Evolutionary conservation across 2,113 vertebrate genomes (phyloP), one percentile per base, ranked within the genome.

Genomic region (Acanthochromis polyacanthus): DNA sequence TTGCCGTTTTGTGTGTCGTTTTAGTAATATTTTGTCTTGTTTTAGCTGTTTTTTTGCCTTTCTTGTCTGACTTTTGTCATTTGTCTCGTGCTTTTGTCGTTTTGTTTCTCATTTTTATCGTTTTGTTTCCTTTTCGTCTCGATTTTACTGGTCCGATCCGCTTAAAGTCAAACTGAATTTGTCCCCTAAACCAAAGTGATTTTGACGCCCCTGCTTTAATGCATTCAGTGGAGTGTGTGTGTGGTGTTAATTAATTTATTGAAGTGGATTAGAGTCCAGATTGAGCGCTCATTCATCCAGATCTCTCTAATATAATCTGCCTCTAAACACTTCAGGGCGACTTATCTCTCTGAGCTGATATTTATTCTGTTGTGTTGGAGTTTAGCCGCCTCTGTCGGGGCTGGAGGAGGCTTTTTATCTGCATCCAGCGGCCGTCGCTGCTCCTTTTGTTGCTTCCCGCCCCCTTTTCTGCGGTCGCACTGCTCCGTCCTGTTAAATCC

Each of bases 241-340:
- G 63, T 32, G 9, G 58, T 50, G 84, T 88, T 90, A 91, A 88
- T 91, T 74, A 76, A 88, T 92, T 90, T 80, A 90, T 87, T 58
- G 63, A 80, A 83, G 79, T 0, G 91, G 90, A 91, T 93, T 92
- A 92, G 46, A 70, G 84, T 65, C 83, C 85, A 86, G 84, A 89
- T 88, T 80, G 81, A 85, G 78, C 36, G 15, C 80, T 85, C 71
- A 85, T 90, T 92, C 88, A 88, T 81, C 65, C 84, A 78, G 84
- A 90, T 91, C 84, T 81, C 63, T 20, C 78, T 86, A 90, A 91
- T 91, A 85, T 93, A 87, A 92, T 92, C 91, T 90, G 86, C 86
- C 83, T 83, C 78, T 80, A 76, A 91, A 87, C 86, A 87, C 88
- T 89, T 88, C 80, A 64, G 62, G 80, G 77, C 63, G 81, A 90